Conservation (phyloP, 1,140 invertebrate genomes). For the Physella acuta region DNA sequence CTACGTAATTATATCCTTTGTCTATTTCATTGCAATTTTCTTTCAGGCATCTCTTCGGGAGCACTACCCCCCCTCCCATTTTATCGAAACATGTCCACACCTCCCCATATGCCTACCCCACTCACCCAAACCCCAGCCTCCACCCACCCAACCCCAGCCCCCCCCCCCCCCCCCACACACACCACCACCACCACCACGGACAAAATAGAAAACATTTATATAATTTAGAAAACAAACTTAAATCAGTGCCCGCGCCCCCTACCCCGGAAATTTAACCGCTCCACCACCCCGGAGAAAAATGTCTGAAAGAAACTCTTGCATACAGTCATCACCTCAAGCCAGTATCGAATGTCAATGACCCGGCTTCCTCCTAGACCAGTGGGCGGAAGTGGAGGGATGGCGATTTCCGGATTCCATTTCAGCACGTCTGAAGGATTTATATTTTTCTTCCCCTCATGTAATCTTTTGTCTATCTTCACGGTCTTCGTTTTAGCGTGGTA, state of each 20-base stretch:
- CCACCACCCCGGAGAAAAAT: neutral
- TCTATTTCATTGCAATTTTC: too few species aligned
- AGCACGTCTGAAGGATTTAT: neutral
- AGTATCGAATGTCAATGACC: conserved; percentile 16
- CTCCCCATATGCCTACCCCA: too few species aligned
- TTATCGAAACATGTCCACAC: too few species aligned
- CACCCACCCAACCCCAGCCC: too few species aligned
- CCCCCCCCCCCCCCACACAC: too few species aligned
- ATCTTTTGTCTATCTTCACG: neutral
- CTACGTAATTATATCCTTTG: too few species aligned
- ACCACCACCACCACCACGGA: too few species aligned
- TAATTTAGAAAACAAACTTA: too few species aligned
- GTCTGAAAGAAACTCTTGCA: neutral
- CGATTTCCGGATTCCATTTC: conserved; percentile 21
- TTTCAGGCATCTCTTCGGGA: too few species aligned
- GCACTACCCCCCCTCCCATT: too few species aligned
- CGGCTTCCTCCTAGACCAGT: conserved; percentile 16
- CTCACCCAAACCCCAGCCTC: too few species aligned
- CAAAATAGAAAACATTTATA: too few species aligned
- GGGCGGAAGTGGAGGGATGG: conserved; percentile 5
- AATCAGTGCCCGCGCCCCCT: neutral
- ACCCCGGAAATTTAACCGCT: neutral
- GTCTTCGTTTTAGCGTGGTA: conserved; percentile 8
- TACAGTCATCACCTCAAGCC: conserved; percentile 1
- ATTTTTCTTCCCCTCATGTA: conserved; percentile 15